These are phyloP conservation scores for Spatulosminthurus flaviceps DNA, from an alignment of 2,888 invertebrate genomes.

Conservation along the genomic window DNA sequence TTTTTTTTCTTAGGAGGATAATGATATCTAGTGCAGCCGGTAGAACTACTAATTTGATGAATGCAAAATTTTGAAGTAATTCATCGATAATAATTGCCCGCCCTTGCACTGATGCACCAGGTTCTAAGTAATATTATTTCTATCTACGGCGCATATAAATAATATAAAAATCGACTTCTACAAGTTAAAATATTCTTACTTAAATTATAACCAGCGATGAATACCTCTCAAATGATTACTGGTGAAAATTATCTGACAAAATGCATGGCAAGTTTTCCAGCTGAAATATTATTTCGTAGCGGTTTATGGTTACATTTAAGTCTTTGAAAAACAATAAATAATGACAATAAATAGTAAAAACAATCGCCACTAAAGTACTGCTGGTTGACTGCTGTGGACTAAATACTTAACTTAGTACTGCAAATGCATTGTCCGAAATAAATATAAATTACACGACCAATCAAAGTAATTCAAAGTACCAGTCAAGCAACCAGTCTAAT, in stretches of 20 bases:
- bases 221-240: no score
- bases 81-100: no score
- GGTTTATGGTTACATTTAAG: background rate
- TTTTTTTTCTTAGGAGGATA: no score
- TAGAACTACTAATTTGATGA: no score
- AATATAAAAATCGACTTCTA: no score
- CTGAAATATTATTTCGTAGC: background rate
- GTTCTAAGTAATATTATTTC: no score
- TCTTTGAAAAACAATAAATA: conserved; percentile 8
- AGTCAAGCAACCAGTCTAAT: background rate
- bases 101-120: no score
- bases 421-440: background rate
- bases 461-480: background rate
- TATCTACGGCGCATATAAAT: no score
- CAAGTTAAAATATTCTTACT: no score
- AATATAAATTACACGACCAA: background rate
- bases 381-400: background rate
- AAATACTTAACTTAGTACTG: background rate
- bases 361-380: background rate
- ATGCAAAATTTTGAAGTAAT: no score
- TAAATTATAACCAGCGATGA: no score
- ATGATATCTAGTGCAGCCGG: no score
- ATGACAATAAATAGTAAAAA: background rate
- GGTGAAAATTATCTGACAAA: background rate
- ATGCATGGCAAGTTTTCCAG: conserved; percentile 4